Evolutionary conservation across 2,888 invertebrate genomes (phyloP).

Genomic region (Steinernema scapterisci): DNA sequence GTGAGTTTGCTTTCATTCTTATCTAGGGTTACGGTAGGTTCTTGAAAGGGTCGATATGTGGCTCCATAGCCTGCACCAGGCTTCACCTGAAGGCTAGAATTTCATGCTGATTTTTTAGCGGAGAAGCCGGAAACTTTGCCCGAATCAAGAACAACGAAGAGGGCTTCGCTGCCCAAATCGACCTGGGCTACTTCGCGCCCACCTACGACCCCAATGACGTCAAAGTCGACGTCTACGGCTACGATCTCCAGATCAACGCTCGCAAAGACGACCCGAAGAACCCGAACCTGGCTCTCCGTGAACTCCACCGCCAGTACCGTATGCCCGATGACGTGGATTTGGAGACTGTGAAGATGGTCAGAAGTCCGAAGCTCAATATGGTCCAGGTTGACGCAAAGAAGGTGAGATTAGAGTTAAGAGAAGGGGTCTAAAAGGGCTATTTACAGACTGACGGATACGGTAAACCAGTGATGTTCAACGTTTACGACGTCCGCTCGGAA

Average conservation of each 20-base stretch:
- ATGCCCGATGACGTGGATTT: constrained; percentile 42
- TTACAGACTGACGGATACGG: constrained; percentile 17
- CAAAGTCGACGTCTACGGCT: constrained; percentile 35
- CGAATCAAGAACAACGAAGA: constrained; percentile 13
- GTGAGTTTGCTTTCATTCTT: background rate
- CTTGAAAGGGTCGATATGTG: background rate
- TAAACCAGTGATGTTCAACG: constrained; percentile 3
- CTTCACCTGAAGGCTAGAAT: too few species aligned
- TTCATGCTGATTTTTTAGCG: too few species aligned
- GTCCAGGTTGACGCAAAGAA: constrained; percentile 6
- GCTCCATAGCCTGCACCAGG: background rate
- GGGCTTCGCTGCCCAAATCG: constrained; percentile 8
- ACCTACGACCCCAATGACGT: constrained; percentile 20
- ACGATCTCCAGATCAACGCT: constrained; percentile 41
- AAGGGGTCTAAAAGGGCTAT: background rate
- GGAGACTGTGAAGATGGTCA: constrained; percentile 37
- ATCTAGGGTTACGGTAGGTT: background rate
- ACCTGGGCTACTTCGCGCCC: background rate
- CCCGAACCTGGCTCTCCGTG: constrained; percentile 37
- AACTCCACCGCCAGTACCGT: constrained; percentile 42
- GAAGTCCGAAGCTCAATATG: background rate
- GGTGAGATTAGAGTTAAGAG: background rate
- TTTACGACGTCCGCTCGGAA: background rate
- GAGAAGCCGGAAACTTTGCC: background rate
- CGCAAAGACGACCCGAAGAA: constrained; percentile 39